A percentile compares a stretch with the other conserved stretches of the same genome.
phyloP scores from a whole-genome alignment of 2,888 invertebrate species.

The Adineta ricciae region DNA sequence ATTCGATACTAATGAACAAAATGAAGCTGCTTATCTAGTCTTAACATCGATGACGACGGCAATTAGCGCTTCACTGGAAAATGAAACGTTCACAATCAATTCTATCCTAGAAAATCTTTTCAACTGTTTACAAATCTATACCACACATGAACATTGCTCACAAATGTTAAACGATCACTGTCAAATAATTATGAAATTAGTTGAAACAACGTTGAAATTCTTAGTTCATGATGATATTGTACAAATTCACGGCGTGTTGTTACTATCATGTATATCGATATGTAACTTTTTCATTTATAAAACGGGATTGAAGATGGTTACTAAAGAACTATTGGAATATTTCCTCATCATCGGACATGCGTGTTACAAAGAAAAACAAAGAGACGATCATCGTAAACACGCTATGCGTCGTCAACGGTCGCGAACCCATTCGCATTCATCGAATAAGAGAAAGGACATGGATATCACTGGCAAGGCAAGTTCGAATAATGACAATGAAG shows the following conservation, averaged over 20 bases:
- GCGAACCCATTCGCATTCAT: neutral
- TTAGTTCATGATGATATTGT: slow-evolving; percentile 18
- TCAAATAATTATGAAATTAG: neutral
- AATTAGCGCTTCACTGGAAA: neutral
- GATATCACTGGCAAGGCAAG: neutral
- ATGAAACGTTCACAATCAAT: neutral
- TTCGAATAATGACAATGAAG: neutral
- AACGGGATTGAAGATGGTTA: neutral
- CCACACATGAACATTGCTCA: neutral
- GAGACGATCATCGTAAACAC: neutral
- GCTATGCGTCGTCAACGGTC: neutral
- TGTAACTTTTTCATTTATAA: neutral
- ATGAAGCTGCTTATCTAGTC: neutral
- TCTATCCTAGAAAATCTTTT: neutral
- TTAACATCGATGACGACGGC: neutral
- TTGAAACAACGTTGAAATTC: neutral
- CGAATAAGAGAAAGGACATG: neutral
- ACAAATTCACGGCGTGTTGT: neutral
- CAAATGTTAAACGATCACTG: neutral
- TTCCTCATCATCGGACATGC: neutral
- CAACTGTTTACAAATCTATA: slow-evolving; percentile 20
- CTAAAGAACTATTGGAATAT: neutral
- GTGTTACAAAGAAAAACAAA: slow-evolving; percentile 3
- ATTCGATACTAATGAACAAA: neutral
- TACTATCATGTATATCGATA: slow-evolving; percentile 16